phyloP scores from a whole-genome alignment of 1,140 invertebrate genomes.

The Sinella curviseta region DNA sequence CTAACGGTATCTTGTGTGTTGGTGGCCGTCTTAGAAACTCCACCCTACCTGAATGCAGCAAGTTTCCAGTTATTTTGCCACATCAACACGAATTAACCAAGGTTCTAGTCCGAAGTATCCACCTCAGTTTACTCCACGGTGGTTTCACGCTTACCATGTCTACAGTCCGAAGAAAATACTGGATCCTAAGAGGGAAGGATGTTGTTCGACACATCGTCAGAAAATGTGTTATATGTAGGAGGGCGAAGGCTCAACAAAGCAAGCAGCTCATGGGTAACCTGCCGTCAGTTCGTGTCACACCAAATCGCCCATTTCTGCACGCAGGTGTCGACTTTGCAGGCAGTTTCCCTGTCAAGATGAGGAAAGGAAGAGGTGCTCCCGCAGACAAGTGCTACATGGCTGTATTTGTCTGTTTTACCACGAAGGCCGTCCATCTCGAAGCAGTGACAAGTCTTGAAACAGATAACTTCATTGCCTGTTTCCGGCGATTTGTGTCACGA shows the following conservation, averaged over 20 bases:
- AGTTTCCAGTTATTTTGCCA: constrained; percentile 55
- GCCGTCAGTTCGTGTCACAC: too few relatives aligned
- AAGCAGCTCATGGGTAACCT: too few relatives aligned
- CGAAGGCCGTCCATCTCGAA: constrained; percentile 50
- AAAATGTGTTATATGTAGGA: constrained; percentile 51
- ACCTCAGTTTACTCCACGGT: constrained; percentile 42
- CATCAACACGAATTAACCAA: constrained; percentile 50
- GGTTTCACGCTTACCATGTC: constrained; percentile 50
- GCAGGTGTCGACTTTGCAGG: too few relatives aligned
- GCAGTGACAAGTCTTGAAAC: constrained; percentile 38
- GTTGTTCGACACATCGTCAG: constrained; percentile 40
- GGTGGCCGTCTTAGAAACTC: constrained; percentile 53
- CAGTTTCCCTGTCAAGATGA: too few relatives aligned
- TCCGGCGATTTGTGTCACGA: constrained; percentile 40
- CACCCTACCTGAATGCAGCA: constrained; percentile 49
- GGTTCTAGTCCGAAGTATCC: constrained; percentile 51
- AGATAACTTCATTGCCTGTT: constrained; percentile 37
- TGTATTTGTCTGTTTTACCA: constrained; percentile 48
- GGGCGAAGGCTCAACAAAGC: neutral
- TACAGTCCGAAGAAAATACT: constrained; percentile 50
- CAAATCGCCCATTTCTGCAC: too few relatives aligned
- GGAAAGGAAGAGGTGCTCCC: too few relatives aligned
- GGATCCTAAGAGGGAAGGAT: constrained; percentile 49
- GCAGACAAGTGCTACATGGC: too few relatives aligned
- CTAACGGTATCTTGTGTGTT: constrained; percentile 53